Evolutionary conservation across 2,113 vertebrate species (phyloP).

Genomic region (Camelus dromedarius): DNA sequence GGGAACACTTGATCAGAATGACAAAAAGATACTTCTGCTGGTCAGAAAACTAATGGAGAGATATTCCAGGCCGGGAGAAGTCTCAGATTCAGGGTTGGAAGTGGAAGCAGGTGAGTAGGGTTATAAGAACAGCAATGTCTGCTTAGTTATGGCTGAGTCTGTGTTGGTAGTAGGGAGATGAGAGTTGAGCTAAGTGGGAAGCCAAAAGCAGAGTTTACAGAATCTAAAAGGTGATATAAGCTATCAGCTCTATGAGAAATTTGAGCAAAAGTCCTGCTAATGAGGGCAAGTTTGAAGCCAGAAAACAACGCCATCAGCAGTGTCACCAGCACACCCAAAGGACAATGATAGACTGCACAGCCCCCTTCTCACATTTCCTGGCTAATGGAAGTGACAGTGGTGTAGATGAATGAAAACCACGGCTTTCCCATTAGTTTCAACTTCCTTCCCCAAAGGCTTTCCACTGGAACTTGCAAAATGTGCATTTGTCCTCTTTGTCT

Average conservation of each 20-base stretch:
- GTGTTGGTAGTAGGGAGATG: background rate
- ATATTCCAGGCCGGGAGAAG: background rate
- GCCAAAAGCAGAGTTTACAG: background rate
- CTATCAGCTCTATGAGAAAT: background rate
- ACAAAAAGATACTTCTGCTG: background rate
- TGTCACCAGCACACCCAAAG: background rate
- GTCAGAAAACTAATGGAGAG: background rate
- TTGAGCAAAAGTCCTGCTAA: background rate
- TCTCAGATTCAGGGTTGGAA: background rate
- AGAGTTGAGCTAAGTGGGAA: background rate
- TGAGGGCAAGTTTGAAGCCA: constrained; percentile 17
- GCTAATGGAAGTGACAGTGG: constrained; percentile 53
- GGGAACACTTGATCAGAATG: background rate
- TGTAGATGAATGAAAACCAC: constrained; percentile 8
- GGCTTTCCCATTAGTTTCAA: constrained; percentile 52
- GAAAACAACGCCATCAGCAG: constrained; percentile 23
- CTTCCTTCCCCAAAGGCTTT: constrained; percentile 63
- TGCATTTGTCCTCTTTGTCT: constrained; percentile 40
- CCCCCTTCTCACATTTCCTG: constrained; percentile 41
- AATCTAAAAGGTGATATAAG: background rate
- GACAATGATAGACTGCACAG: constrained; percentile 14
- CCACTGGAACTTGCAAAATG: constrained; percentile 17
- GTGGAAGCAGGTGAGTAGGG: background rate
- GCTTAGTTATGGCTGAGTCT: background rate
- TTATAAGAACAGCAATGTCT: background rate